Base-by-base conservation (phyloP, 1,140 invertebrate genomes). In the Aphaenogaster ashmeadi region DNA sequence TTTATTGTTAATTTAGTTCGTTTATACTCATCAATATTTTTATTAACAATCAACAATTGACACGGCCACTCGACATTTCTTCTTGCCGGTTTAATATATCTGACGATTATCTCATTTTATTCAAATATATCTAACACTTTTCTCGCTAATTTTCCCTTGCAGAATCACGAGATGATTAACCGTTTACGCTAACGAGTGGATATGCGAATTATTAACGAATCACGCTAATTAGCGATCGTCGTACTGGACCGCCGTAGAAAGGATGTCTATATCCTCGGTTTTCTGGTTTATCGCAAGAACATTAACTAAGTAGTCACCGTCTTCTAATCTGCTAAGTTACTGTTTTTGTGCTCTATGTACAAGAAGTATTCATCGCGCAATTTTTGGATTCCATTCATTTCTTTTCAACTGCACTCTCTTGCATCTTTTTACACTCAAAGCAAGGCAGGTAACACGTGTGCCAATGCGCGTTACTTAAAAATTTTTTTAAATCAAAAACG, bases 321-420 rank as follows among this genome's bases (percentile, higher is more conserved):
- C n/a, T 8, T 69, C 52, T 72, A 72, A 33, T 72, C 21, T 11
- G 7, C 52, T 83, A 83, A 60, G 27, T 47, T 74, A 60, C 0
- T 44, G 41, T 87, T 47, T 93, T 93, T 94, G 91, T 93, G 92
- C 92, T 93, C 89, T 94, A 94, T 94, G 88, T 94, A 94, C 91
- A 93, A 78, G 85, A 86, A 83, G 0, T 74, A 83, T 75, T 84
- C 54, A n/a, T 74, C 54, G 41, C 80, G 69, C 36, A 71, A 71
- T 69, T 69, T 80, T 54, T 4, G 1, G 1, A 38, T 64, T 54
- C 38, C 8, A 4, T 58, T 47, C 18, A 33, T 83, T 60, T 41
- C 11, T n/a, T 60, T n/a, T 50, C 47, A 71, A 21, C 27, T 69
- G 47, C 47, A 72, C 54, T 58, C n/a, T 64, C 58, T 27, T 44